phyloP scores from a whole-genome alignment of 2,888 invertebrate genomes.

The Cyrtodaria siliqua region DNA sequence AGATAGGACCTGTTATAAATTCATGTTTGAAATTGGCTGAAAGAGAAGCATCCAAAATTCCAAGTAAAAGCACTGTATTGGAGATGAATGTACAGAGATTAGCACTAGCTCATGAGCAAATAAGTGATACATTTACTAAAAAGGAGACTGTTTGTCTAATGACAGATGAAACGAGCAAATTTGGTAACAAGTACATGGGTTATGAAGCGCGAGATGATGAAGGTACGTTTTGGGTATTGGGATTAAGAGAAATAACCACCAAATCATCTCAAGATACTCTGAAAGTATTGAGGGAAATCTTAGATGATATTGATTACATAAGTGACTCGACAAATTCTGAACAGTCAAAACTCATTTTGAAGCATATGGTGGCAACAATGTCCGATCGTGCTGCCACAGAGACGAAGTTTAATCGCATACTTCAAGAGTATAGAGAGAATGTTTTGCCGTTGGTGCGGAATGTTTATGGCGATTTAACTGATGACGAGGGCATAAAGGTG shows the following conservation, averaged over 20 bases:
- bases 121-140: not conserved
- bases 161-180: constrained; percentile 5
- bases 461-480: not conserved
- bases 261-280: not conserved
- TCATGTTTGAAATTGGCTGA: constrained; percentile 1
- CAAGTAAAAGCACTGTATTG: not conserved
- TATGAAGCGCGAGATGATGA: constrained; percentile 2
- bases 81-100: constrained; percentile 8
- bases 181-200: constrained; percentile 5
- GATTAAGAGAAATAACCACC: constrained; percentile 1
- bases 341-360: not conserved
- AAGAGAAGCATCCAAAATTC: not conserved
- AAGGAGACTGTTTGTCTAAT: not conserved
- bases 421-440: constrained; percentile 3
- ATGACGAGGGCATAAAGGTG: not conserved
- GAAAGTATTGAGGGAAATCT: not conserved
- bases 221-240: constrained; percentile 4
- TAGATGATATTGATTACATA: not conserved
- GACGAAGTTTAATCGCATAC: not conserved
- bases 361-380: constrained; percentile 2
- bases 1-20: too few species aligned
- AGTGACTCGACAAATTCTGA: not conserved
- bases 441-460: not conserved
- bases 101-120: not conserved
- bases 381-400: constrained; percentile 10